These are phyloP conservation scores for Melospiza georgiana DNA, from an alignment of 2,113 vertebrate species.

Conservation along the genomic window DNA sequence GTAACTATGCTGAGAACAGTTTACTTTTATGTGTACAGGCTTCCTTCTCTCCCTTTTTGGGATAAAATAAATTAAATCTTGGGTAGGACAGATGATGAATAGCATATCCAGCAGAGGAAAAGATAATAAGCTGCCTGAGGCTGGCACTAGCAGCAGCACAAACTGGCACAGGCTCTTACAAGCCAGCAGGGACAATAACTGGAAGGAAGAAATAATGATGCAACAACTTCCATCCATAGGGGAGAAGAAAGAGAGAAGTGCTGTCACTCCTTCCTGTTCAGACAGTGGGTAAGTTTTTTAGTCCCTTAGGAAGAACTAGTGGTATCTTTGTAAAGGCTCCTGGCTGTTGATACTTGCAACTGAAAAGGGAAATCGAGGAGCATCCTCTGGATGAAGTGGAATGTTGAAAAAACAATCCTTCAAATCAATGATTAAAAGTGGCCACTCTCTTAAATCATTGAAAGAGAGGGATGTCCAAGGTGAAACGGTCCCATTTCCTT, in stretches of 20 bases:
- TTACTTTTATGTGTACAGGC: background rate
- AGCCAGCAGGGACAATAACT: background rate
- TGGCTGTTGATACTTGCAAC: too few species aligned
- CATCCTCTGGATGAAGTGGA: too few species aligned
- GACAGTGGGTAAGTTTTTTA: background rate
- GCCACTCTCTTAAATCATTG: too few species aligned
- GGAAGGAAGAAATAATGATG: background rate
- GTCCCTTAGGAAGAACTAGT: too few species aligned
- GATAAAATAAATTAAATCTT: slow-evolving; percentile 10
- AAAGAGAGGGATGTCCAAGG: too few species aligned
- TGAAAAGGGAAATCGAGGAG: too few species aligned
- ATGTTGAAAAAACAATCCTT: too few species aligned
- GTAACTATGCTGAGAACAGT: background rate
- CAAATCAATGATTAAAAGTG: too few species aligned
- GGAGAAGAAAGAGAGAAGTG: background rate
- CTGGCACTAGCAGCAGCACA: background rate
- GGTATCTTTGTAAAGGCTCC: too few species aligned
- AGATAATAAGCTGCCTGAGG: background rate
- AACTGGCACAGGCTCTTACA: background rate
- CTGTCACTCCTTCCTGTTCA: background rate
- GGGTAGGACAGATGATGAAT: background rate
- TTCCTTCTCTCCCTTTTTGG: background rate
- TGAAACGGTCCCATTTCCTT: too few species aligned
- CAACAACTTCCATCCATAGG: background rate
- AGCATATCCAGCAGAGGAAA: background rate